A percentile compares a stretch with the other conserved stretches of the same genome.
Conservation (phyloP, 2,113 vertebrate genomes). For the Chionomys nivalis region DNA sequence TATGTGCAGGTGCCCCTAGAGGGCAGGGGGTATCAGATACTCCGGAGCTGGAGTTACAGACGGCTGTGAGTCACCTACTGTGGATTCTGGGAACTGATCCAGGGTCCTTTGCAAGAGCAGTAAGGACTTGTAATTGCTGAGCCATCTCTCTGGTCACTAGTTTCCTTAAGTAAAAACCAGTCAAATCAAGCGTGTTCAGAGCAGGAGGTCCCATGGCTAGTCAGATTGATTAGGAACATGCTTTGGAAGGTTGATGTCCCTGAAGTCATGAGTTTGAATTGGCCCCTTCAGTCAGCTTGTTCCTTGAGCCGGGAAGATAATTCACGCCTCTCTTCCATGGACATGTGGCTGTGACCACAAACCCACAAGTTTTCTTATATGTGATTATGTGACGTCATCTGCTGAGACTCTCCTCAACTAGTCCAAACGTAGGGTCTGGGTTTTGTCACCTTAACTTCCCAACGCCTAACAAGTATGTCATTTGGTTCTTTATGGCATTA, state of each 20-base stretch:
- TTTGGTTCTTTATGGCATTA: background rate
- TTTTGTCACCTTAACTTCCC: background rate
- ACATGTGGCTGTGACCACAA: conserved; percentile 9
- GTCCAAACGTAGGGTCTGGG: background rate
- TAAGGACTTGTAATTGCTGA: background rate
- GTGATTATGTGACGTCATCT: background rate
- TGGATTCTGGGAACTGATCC: background rate
- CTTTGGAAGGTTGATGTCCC: background rate
- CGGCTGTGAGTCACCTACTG: no score
- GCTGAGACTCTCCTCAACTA: background rate
- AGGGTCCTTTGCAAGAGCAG: background rate
- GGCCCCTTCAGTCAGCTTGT: background rate
- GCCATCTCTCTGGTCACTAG: background rate
- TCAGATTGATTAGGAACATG: background rate
- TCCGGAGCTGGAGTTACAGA: background rate
- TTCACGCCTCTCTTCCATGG: background rate
- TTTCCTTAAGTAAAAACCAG: conserved; percentile 16
- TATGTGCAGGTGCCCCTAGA: background rate
- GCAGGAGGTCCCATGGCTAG: background rate
- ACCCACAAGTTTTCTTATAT: background rate
- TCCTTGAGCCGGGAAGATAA: background rate
- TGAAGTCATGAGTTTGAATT: conserved; percentile 42
- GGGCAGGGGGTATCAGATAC: background rate
- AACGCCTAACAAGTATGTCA: background rate
- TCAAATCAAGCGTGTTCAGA: background rate